Conservation (phyloP, 2,113 vertebrate species). For the Carassius gibelio region DNA sequence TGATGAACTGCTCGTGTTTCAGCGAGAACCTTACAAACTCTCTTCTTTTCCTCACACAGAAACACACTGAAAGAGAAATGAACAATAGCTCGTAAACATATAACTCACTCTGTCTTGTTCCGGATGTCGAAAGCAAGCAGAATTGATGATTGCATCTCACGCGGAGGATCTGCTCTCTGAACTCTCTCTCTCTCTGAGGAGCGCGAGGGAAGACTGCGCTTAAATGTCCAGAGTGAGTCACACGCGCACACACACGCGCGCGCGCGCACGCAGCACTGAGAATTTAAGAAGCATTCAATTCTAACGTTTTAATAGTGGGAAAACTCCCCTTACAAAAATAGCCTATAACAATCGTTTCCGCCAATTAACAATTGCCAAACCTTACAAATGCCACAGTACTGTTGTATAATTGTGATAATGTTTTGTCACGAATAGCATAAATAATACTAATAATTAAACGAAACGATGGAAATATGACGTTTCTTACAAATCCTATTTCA, state of each 20-base stretch:
- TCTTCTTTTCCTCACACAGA: background rate
- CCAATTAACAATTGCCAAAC: background rate
- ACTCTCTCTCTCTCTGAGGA: background rate
- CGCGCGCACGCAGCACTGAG: background rate
- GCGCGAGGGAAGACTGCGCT: background rate
- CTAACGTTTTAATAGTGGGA: background rate
- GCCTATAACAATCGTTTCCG: too few relatives aligned
- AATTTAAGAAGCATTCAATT: background rate
- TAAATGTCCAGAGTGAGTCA: background rate
- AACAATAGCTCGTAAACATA: background rate
- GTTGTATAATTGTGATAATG: background rate
- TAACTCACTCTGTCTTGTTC: background rate
- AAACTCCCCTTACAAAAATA: background rate
- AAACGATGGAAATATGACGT: too few relatives aligned
- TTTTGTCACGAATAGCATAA: background rate
- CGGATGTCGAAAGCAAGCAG: background rate
- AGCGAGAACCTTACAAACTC: background rate
- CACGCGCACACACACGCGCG: slow-evolving; percentile 1
- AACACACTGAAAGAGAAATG: background rate
- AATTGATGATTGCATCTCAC: background rate
- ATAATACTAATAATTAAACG: too few relatives aligned
- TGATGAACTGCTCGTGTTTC: background rate
- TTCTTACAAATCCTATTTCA: too few relatives aligned
- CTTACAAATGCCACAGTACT: too few relatives aligned
- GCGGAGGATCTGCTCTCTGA: background rate